Conservation (phyloP, 2,113 vertebrate species). For the Helogale parvula region DNA sequence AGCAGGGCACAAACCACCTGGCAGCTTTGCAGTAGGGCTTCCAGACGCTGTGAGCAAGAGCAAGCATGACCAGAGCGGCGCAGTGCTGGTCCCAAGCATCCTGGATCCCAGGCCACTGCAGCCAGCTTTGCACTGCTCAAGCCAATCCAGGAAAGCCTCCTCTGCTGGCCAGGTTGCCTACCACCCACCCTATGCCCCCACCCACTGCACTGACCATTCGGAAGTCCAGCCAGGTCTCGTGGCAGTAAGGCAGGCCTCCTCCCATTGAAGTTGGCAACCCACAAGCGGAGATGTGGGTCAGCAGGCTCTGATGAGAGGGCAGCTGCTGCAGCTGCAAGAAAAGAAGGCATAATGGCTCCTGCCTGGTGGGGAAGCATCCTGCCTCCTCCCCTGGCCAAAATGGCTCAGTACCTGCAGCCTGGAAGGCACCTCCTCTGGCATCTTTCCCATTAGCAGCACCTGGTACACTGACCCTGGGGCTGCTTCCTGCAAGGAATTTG, state of each 20-base stretch:
- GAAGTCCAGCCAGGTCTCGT: conserved; percentile 93
- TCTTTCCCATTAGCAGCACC: conserved; percentile 91
- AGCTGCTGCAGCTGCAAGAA: conserved; percentile 90
- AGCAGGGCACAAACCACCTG: conserved; percentile 88
- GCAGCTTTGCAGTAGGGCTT: conserved; percentile 90
- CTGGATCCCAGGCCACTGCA: neutral
- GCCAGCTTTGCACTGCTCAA: neutral
- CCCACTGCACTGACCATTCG: conserved; percentile 88
- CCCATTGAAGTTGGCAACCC: conserved; percentile 91
- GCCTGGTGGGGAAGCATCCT: neutral
- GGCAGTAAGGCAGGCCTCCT: conserved; percentile 92
- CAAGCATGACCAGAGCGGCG: neutral
- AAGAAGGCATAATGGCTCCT: neutral
- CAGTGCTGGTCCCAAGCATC: neutral
- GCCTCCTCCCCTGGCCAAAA: neutral
- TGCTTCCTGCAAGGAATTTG: conserved; percentile 79
- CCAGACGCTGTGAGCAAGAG: conserved; percentile 87
- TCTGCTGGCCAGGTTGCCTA: neutral
- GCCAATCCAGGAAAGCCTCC: neutral
- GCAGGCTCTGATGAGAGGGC: conserved; percentile 89
- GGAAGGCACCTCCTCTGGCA: conserved; percentile 84
- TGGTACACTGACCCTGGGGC: conserved; percentile 88
- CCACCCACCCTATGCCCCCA: neutral
- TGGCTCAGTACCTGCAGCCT: conserved; percentile 87
- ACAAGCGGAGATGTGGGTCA: conserved; percentile 89